Evolutionary conservation across 2,888 invertebrate genomes (phyloP).

Genomic region (Drosophila borealis): DNA sequence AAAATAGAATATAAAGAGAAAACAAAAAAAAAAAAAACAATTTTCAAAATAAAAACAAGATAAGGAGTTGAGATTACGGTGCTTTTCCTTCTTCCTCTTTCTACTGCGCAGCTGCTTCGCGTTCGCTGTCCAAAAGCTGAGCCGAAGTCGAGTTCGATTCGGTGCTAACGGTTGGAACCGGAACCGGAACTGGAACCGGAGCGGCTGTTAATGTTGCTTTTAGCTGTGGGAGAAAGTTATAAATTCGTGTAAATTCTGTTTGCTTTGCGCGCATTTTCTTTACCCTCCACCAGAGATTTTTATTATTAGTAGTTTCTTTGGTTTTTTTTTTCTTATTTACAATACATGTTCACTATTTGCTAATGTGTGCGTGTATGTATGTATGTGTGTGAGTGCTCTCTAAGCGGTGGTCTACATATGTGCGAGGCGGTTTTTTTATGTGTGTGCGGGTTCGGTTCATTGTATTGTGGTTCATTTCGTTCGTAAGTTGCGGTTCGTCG

Average conservation of each 20-base stretch:
- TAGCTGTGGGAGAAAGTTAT: conserved; percentile 37
- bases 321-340: conserved; percentile 59
- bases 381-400: conserved; percentile 6
- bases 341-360: conserved; percentile 56
- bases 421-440: conserved; percentile 20
- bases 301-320: conserved; percentile 47
- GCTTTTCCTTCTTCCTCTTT: neutral
- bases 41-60: conserved; percentile 44
- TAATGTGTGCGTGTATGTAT: conserved; percentile 42
- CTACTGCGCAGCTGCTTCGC: conserved; percentile 60
- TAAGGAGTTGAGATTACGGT: conserved; percentile 16
- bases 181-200: conserved; percentile 6
- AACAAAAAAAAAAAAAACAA: conserved; percentile 15
- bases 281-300: conserved; percentile 58
- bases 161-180: neutral
- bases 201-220: conserved; percentile 18
- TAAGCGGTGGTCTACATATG: conserved; percentile 28
- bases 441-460: conserved; percentile 5
- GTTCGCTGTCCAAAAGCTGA: conserved; percentile 61
- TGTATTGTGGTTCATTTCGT: conserved; percentile 14
- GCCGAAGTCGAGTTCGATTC: conserved; percentile 41
- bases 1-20: conserved; percentile 22
- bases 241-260: conserved; percentile 16
- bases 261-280: conserved; percentile 9
- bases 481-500: conserved; percentile 13